Percentiles rank a stretch among this genome's conserved stretches.
These are phyloP conservation scores for Cordilura impudica DNA, from an alignment of 2,888 invertebrate genomes.

Conservation along the genomic window DNA sequence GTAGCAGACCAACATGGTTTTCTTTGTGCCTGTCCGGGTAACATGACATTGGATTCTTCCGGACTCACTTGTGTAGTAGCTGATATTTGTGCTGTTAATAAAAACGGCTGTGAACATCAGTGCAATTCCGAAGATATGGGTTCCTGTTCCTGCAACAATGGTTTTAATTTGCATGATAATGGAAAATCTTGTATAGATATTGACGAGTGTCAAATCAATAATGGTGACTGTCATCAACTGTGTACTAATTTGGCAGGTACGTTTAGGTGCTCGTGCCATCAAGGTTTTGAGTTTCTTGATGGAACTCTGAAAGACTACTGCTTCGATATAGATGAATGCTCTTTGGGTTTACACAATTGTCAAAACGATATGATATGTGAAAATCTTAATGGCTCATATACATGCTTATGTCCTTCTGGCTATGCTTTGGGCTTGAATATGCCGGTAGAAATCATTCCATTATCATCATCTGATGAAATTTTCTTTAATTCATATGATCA, in stretches of 20 bases:
- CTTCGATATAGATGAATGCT: constrained; percentile 80
- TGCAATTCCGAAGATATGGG: constrained; percentile 77
- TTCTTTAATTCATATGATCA: constrained; percentile 30
- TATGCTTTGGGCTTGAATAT: constrained; percentile 76
- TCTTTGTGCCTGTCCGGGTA: constrained; percentile 75
- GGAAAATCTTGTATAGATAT: constrained; percentile 79
- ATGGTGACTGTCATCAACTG: constrained; percentile 77
- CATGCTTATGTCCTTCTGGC: constrained; percentile 78
- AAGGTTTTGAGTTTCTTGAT: constrained; percentile 75
- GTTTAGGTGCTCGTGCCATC: constrained; percentile 79
- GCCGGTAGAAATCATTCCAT: constrained; percentile 45
- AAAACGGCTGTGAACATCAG: constrained; percentile 82
- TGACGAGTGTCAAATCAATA: constrained; percentile 79
- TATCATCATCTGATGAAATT: constrained; percentile 20
- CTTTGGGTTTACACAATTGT: constrained; percentile 70
- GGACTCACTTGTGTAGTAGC: constrained; percentile 76
- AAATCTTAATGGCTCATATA: constrained; percentile 76
- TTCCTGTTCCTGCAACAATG: constrained; percentile 77
- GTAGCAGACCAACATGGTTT: constrained; percentile 78
- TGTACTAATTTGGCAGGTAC: constrained; percentile 79
- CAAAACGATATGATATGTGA: constrained; percentile 70
- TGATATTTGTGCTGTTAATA: constrained; percentile 78
- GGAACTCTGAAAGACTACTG: constrained; percentile 68
- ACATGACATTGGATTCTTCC: constrained; percentile 77
- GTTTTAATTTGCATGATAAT: constrained; percentile 75